phyloP scores from a whole-genome alignment of 2,888 invertebrate genomes.

The Oscheius sp. region DNA sequence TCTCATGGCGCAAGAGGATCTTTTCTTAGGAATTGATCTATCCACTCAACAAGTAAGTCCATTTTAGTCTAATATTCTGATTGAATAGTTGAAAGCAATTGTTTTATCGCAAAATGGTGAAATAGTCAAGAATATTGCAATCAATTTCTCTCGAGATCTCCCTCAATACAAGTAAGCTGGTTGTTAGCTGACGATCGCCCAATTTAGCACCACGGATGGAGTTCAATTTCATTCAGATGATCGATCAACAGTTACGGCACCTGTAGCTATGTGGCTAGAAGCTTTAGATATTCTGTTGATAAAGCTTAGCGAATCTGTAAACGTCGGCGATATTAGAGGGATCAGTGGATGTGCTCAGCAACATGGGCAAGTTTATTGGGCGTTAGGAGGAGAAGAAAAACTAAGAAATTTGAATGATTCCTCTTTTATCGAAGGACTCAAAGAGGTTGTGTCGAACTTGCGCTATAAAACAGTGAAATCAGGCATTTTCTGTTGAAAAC shows the following conservation, averaged over 20 bases:
- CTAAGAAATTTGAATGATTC: conserved; percentile 77
- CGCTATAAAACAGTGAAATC: neutral
- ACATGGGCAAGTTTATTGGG: conserved; percentile 97
- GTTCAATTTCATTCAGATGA: conserved; percentile 35
- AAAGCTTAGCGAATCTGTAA: conserved; percentile 78
- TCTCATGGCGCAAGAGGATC: conserved; percentile 11
- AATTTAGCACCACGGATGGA: conserved; percentile 41
- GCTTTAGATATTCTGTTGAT: conserved; percentile 90
- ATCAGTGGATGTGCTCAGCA: conserved; percentile 93
- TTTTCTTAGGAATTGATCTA: conserved; percentile 53
- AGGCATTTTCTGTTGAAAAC: conserved; percentile 80
- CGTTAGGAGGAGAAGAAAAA: conserved; percentile 78
- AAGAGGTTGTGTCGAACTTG: conserved; percentile 23
- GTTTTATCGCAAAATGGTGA: conserved; percentile 81
- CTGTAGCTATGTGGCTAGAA: conserved; percentile 92
- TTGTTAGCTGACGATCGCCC: neutral
- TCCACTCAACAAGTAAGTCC: conserved; percentile 52
- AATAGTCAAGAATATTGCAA: conserved; percentile 81
- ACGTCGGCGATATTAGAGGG: conserved; percentile 83
- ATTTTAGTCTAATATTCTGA: neutral
- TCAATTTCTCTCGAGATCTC: conserved; percentile 88
- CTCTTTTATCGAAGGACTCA: conserved; percentile 33
- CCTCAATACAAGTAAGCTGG: conserved; percentile 85
- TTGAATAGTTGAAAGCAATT: conserved; percentile 85
- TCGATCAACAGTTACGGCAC: conserved; percentile 73